Evolutionary conservation across 2,888 invertebrate species (phyloP).

Genomic region (Chloromyia formosa): DNA sequence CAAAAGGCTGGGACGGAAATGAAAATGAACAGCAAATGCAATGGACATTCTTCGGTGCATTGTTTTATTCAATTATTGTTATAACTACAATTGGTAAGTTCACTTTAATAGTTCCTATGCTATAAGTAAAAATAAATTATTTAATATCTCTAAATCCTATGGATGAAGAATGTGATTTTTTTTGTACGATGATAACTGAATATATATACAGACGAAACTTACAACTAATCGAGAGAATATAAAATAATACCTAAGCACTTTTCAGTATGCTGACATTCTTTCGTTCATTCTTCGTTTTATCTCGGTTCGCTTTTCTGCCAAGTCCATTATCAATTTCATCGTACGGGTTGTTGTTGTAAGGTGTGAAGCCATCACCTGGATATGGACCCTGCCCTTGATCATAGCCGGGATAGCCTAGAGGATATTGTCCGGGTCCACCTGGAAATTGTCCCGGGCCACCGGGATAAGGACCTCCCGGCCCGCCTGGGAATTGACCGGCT

Average conservation of each 20-base stretch:
- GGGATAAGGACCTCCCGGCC: slow-evolving; percentile 45
- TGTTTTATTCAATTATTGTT: slow-evolving; percentile 95
- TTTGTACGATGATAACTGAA: not conserved
- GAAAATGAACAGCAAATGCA: slow-evolving; percentile 72
- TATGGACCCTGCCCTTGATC: slow-evolving; percentile 48
- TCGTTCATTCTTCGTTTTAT: slow-evolving; percentile 19
- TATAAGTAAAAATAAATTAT: slow-evolving; percentile 34
- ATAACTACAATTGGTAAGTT: slow-evolving; percentile 93
- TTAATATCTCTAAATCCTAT: no score
- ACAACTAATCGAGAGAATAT: not conserved
- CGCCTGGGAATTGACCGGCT: slow-evolving; percentile 12
- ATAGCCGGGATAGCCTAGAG: slow-evolving; percentile 43
- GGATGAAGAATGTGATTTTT: not conserved
- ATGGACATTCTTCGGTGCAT: slow-evolving; percentile 88
- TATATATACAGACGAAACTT: not conserved
- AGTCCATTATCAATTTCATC: slow-evolving; percentile 14
- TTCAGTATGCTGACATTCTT: slow-evolving; percentile 32
- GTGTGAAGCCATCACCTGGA: slow-evolving; percentile 46
- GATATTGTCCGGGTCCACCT: slow-evolving; percentile 21
- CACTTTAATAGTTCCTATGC: not conserved
- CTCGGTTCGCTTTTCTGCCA: slow-evolving; percentile 3
- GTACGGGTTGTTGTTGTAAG: slow-evolving; percentile 10
- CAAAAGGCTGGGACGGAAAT: slow-evolving; percentile 89
- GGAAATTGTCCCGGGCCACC: slow-evolving; percentile 35
- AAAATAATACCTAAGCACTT: not conserved